Evolutionary conservation across 2,113 vertebrate genomes (phyloP), one percentile per base, ranked within the genome.

Genomic region (Microtus richardsoni): DNA sequence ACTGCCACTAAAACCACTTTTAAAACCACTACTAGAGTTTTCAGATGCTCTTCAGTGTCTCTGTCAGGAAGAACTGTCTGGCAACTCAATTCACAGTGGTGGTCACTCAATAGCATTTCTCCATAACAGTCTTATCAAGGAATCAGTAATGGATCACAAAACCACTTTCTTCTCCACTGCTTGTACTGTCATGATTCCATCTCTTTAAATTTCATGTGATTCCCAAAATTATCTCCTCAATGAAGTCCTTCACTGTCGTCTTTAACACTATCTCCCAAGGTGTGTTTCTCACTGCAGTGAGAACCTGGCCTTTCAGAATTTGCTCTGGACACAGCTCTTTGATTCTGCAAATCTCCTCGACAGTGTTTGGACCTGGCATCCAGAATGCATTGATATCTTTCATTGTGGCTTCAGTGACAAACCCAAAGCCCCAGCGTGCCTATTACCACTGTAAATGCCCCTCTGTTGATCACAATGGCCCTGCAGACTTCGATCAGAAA

Each of bases 131-230:
- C 97, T 99, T 99, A 98, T 99, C 99, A 0, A 99, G 99, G 0
- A 99, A 98, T 99, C 99, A 41, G n/a, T 99, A 99, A 39, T 99
- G 99, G 0, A 99, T 99, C 44, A 99, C 99, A 49, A 99, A 99
- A 7, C 99, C 99, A 30, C 14, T 44, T 21, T 64, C 60, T 71
- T 87, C 30, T 26, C 44, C 2, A 52, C 6, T 87, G 2, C 11
- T 44, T 70, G 0, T 12, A 12, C 33, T 33, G 28, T 52, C 7
- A 87, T 2, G 5, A 36, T 14, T 36, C 33, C 11, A 86, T 16
- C 54, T 1, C 99, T 99, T 75, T 99, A 0, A 99, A 99, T 96
- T 99, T 99, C 60, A 99, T 99, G 84, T 99, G 99, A 26, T 99
- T 98, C 1, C 98, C 97, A 86, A 99, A 99, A 94, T 99, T 99